Evolutionary conservation across 2,888 invertebrate genomes (phyloP), one percentile per base, ranked within the genome.

Genomic region (Acanthopleura granulata): DNA sequence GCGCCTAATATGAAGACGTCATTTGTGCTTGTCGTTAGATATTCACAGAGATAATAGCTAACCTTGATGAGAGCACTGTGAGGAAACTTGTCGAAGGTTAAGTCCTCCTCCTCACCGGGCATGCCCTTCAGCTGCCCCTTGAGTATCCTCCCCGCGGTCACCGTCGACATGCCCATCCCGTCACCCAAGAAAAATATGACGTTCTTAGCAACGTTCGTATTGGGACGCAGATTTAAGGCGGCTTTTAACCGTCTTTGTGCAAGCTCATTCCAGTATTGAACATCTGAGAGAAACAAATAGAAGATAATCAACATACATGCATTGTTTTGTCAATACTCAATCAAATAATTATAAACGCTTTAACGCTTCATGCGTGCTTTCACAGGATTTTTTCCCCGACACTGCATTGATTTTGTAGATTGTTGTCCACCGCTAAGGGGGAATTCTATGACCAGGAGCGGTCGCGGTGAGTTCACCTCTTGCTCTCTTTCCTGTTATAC

Each of bases 11-110:
- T n/a, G n/a, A n/a, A n/a, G n/a, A n/a, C n/a, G n/a, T n/a, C n/a
- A n/a, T n/a, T n/a, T n/a, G n/a, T n/a, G 40, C 9, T 40, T 40
- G 40, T 9, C 3, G 3, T 40, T 9, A 40, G 40, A 3, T 40
- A n/a, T 9, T 40, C 40, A 40, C 40, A 6, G 40, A 40, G 9
- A 3, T 40, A 3, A 40, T 40, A 3, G 9, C 40, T 25, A 77
- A 94, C 94, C 93, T 94, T 94, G 40, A 94, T 93, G 51, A 95
- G 91, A 0, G 93, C 93, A 0, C 94, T 92, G 75, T 94, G 93
- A 0, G 94, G 94, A 82, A 95, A 94, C 22, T 92, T 92, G 85
- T 95, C 95, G 93, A 94, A 94, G 16, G 93, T 92, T 61, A 95
- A 91, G 77, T 93, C 92, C 1, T 93, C 92, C 82, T 94, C 94